A percentile compares a stretch with the other conserved stretches of the same genome.
Evolutionary conservation across 1,140 invertebrate species (phyloP).

Genomic region (Myzus persicae): DNA sequence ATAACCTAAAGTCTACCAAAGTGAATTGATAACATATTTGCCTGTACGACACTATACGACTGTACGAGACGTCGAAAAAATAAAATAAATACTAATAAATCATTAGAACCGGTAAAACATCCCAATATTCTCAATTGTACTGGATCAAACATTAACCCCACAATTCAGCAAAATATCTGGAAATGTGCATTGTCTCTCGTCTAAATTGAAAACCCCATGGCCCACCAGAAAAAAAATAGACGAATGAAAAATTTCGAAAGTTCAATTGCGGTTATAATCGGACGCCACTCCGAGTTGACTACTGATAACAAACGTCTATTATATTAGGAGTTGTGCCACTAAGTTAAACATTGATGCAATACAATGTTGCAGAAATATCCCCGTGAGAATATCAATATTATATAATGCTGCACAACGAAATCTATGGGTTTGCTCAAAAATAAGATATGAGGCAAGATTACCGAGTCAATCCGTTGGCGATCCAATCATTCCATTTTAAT

Average conservation of each 20-base stretch:
- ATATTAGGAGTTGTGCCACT: neutral
- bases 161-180: neutral
- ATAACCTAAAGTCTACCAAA: too few relatives aligned
- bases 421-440: too few relatives aligned
- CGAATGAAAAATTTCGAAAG: neutral
- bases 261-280: neutral
- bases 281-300: neutral
- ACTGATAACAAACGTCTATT: neutral
- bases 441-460: too few relatives aligned
- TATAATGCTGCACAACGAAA: too few relatives aligned
- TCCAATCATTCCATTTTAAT: too few relatives aligned
- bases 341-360: neutral
- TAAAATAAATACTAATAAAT: neutral
- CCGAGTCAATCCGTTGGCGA: too few relatives aligned
- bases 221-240: neutral
- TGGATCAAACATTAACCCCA: neutral
- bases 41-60: neutral
- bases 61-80: neutral
- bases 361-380: too few relatives aligned
- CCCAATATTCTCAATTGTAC: neutral
- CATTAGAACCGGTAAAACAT: neutral
- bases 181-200: neutral
- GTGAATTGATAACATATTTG: neutral
- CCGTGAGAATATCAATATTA: too few relatives aligned
- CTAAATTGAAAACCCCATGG: neutral